Base-by-base conservation (phyloP, 2,113 vertebrate species). In the Emydocephalus ijimae region DNA sequence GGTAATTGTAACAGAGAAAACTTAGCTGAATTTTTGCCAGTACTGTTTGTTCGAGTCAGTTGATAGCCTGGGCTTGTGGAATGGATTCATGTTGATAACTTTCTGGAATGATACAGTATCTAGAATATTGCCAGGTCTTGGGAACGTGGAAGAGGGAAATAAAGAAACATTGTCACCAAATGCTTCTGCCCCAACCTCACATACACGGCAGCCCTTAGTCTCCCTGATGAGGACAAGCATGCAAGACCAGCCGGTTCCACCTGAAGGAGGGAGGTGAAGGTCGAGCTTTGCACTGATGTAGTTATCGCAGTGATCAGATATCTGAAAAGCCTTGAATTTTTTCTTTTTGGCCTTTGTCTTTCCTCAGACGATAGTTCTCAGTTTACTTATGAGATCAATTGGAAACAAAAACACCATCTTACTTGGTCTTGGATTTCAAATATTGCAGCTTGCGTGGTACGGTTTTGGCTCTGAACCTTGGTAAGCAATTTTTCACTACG, bases 321-420 rank as follows among this genome's bases (percentile, higher is more conserved):
- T 85, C 4, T 39, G 3, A 45, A 43, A 48, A 55, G 34, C 56
- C n/a, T 2, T 55, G 59, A 1, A 7, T 61, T 39, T 89, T 6
- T 69, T 69, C 29, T 64, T 29, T 64, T 5, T 92, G 0, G 1
- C 21, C 52, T 92, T 89, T 89, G 85, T 39, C 50, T 86, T 20
- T 50, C 52, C 8, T n/a, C 94, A 98, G 98, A 99, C 98, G 34
- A 96, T 98, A 96, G 98, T 98, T 92, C 95, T 99, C 96, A 98
- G 98, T 97, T 98, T 99, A 95, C 98, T 99, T 29, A 99, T 99
- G 98, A 97, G 98, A 20, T 99, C 98, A 91, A 98, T 98, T 95
- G 98, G 98, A 95, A 99, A 99, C 95, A 99, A 99, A 96, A 99
- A 99, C 85, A 98, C 98, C 87, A 99, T 99, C 95, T 96, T 99